These are phyloP conservation scores for Hydrolagus colliei DNA, from an alignment of 2,797 vertebrate genomes.

Conservation along the genomic window DNA sequence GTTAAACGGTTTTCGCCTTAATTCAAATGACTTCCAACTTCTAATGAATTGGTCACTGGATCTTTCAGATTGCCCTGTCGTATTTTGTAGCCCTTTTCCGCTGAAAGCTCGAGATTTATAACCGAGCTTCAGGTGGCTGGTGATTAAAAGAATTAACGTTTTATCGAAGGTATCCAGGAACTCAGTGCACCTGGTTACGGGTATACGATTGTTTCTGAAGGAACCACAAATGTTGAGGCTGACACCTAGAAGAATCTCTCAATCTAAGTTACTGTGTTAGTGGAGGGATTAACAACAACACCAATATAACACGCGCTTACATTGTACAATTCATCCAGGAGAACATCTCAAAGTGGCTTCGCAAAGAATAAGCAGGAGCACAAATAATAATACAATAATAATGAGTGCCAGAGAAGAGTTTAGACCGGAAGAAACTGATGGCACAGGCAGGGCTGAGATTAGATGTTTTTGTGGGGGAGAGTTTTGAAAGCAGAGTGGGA, in stretches of 20 bases:
- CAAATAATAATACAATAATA: too few species aligned
- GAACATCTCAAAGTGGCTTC: too few species aligned
- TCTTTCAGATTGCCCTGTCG: background rate
- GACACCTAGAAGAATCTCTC: background rate
- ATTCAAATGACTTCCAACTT: background rate
- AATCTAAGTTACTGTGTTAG: too few species aligned
- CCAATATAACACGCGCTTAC: too few species aligned
- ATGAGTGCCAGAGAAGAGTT: too few species aligned
- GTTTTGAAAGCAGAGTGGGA: too few species aligned
- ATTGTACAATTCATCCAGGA: too few species aligned
- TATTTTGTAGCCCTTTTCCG: background rate
- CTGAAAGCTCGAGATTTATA: background rate
- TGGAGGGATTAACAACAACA: too few species aligned
- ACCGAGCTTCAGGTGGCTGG: background rate
- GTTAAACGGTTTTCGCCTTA: background rate
- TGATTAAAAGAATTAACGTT: background rate
- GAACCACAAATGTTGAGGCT: background rate
- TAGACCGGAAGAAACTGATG: too few species aligned
- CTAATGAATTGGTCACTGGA: background rate
- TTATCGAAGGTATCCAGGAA: background rate
- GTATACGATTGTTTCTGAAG: background rate
- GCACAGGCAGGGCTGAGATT: too few species aligned
- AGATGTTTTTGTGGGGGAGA: too few species aligned
- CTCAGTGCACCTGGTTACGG: background rate
- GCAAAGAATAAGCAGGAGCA: too few species aligned